A percentile compares a stretch with the other conserved stretches of the same genome.
These are phyloP conservation scores for Notoglanidium macrostoma DNA, from an alignment of 2,797 vertebrate species.

Conservation along the genomic window DNA sequence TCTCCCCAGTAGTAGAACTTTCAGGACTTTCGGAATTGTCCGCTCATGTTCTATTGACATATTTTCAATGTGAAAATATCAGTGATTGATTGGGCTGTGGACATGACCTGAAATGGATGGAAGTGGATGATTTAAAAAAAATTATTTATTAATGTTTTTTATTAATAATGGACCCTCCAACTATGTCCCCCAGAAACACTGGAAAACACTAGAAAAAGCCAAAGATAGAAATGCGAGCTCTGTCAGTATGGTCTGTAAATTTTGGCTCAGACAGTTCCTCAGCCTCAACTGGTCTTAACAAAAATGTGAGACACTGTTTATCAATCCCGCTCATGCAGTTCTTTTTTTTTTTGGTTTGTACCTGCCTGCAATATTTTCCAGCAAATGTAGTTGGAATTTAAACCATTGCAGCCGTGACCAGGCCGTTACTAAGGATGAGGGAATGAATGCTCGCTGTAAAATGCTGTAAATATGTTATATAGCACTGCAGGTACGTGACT, in stretches of 20 bases:
- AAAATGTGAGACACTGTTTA: neutral
- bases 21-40: neutral
- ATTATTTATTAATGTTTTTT: neutral
- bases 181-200: neutral
- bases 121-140: neutral
- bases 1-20: neutral
- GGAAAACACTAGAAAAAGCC: neutral
- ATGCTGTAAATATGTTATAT: neutral
- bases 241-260: neutral
- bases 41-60: neutral
- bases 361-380: neutral
- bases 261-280: neutral
- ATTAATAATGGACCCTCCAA: neutral
- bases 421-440: neutral
- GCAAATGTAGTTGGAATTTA: neutral
- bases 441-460: neutral
- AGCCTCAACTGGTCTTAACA: neutral
- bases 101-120: neutral
- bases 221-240: neutral
- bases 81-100: neutral
- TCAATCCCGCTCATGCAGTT: neutral
- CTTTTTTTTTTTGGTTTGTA: neutral
- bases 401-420: neutral
- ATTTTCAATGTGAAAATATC: neutral
- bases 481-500: neutral